Evolutionary conservation across 1,140 invertebrate species (phyloP).

Genomic region (Drosophila tristis): DNA sequence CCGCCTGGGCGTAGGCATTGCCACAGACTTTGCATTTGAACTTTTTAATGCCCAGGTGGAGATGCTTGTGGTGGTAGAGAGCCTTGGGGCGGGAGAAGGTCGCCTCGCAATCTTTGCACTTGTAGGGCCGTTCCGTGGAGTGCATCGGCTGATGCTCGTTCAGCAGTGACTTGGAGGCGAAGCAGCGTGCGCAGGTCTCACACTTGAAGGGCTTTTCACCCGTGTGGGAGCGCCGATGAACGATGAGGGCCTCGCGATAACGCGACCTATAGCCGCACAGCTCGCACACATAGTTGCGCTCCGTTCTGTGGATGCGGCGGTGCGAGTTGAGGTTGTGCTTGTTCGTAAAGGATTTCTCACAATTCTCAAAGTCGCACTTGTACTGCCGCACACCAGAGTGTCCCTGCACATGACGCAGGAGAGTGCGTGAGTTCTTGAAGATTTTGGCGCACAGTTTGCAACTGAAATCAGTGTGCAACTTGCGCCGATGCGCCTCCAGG

Average conservation of each 20-base stretch:
- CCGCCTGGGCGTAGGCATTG: constrained; percentile 76
- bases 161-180: constrained; percentile 71
- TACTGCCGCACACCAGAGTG: constrained; percentile 63
- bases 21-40: constrained; percentile 89
- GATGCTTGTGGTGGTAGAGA: constrained; percentile 92
- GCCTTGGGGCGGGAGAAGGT: constrained; percentile 94
- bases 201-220: constrained; percentile 96
- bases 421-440: constrained; percentile 61
- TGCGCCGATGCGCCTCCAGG: constrained; percentile 58
- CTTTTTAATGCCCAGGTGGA: constrained; percentile 93
- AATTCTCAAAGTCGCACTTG: constrained; percentile 68
- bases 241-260: constrained; percentile 93
- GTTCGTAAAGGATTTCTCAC: constrained; percentile 70
- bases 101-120: constrained; percentile 90
- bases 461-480: constrained; percentile 55
- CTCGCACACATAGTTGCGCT: constrained; percentile 74
- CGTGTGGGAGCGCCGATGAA: constrained; percentile 96
- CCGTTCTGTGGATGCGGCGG: constrained; percentile 61
- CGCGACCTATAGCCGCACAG: constrained; percentile 72
- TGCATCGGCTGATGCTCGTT: constrained; percentile 89
- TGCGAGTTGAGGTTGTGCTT: constrained; percentile 67
- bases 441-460: constrained; percentile 67
- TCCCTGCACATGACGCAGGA: constrained; percentile 61
- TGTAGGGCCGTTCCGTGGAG: constrained; percentile 92
- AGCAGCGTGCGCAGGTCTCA: constrained; percentile 55